Base-by-base conservation (phyloP, 1,140 invertebrate species). In the Goniozus legneri region DNA sequence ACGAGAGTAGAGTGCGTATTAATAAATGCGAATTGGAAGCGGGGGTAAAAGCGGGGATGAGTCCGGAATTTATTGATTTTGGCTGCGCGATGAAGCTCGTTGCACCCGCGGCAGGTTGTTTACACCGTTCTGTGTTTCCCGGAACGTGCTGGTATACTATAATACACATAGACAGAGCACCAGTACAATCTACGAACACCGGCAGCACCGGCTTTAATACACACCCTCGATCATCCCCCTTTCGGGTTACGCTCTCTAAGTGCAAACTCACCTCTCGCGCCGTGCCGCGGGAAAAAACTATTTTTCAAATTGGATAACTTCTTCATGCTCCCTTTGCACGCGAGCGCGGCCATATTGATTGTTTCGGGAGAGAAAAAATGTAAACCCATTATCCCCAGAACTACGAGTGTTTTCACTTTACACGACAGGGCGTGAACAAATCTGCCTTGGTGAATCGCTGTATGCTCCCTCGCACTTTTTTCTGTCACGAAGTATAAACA, bases 71-170 rank as follows among this genome's bases (percentile, higher is more conserved):
- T n/a, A n/a, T n/a, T n/a, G n/a, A n/a, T n/a, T n/a, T n/a, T n/a
- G n/a, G n/a, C n/a, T n/a, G n/a, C 47, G 38, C 47, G 52, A 56
- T 55, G 47, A 41, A 56, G 51, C 43, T 43, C 22, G 47, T 55
- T 34, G 46, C 32, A 19, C 38, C 19, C 36, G 27, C 15, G 22
- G 18, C 38, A 24, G 14, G 20, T 27, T 39, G 35, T 50, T 56
- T 50, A 35, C 51, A 34, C 51, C n/a, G n/a, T n/a, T n/a, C n/a
- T n/a, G n/a, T n/a, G n/a, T n/a, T n/a, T n/a, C n/a, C n/a, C n/a
- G n/a, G n/a, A n/a, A n/a, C n/a, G n/a, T n/a, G n/a, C n/a, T n/a
- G n/a, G n/a, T n/a, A n/a, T n/a, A n/a, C n/a, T n/a, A n/a, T n/a
- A n/a, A n/a, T n/a, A n/a, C n/a, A n/a, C n/a, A n/a, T n/a, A n/a